A percentile compares a stretch with the other conserved stretches of the same genome.
Conservation (phyloP, 1,140 invertebrate species). For the Drosophila ercepeae region DNA sequence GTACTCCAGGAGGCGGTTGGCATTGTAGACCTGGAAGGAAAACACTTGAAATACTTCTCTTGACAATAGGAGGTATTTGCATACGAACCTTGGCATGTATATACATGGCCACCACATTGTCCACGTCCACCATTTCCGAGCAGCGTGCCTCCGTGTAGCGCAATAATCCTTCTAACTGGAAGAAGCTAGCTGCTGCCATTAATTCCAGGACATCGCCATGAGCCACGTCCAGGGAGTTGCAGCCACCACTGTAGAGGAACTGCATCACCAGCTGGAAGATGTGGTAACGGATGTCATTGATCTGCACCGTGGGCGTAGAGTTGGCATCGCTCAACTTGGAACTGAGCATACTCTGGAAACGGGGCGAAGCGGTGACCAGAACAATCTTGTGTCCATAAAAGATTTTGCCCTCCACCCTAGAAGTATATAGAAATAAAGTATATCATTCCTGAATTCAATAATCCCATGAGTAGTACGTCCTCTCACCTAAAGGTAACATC, state of each 20-base stretch:
- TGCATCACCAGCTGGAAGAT: constrained; percentile 96
- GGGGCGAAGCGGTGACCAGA: constrained; percentile 93
- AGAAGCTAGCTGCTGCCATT: constrained; percentile 96
- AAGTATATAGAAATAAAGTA: constrained; percentile 33
- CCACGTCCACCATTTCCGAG: constrained; percentile 92
- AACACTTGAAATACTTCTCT: neutral
- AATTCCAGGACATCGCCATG: constrained; percentile 93
- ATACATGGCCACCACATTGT: constrained; percentile 96
- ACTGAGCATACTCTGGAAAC: constrained; percentile 94
- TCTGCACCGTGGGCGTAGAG: constrained; percentile 92
- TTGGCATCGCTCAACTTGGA: constrained; percentile 90
- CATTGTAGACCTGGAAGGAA: constrained; percentile 90
- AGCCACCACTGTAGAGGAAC: constrained; percentile 95
- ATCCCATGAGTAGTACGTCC: too few species aligned
- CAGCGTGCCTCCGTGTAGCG: constrained; percentile 93
- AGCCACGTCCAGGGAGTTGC: constrained; percentile 90
- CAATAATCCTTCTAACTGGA: constrained; percentile 93
- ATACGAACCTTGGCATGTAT: constrained; percentile 93
- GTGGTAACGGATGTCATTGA: constrained; percentile 96
- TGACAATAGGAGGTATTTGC: neutral
- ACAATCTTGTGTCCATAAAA: constrained; percentile 98
- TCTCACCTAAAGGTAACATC: constrained; percentile 92
- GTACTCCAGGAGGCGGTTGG: constrained; percentile 92
- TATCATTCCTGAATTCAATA: too few species aligned
- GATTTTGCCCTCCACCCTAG: constrained; percentile 93